Evolutionary conservation across 2,113 vertebrate species (phyloP).

Genomic region (Tamias sibiricus): DNA sequence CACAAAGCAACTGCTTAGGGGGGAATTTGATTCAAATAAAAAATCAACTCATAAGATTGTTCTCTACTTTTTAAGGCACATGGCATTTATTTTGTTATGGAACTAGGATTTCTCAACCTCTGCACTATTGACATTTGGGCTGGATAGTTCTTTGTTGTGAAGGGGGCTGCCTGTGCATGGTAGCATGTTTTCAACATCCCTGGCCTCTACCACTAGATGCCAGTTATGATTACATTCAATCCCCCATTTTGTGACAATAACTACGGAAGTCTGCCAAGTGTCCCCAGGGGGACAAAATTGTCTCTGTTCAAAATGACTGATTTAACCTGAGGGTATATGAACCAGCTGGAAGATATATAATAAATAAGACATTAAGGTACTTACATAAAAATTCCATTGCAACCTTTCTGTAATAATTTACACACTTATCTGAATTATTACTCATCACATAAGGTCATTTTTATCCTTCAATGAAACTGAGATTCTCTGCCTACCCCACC

Average conservation of each 20-base stretch:
- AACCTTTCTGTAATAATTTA: background rate
- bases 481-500: background rate
- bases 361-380: slow-evolving; percentile 2
- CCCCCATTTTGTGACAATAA: background rate
- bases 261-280: background rate
- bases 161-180: background rate
- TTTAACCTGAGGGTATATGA: background rate
- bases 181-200: background rate
- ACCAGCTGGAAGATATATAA: slow-evolving; percentile 2
- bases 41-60: background rate
- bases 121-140: background rate
- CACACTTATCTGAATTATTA: slow-evolving; percentile 15
- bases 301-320: background rate
- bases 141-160: background rate
- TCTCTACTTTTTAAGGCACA: slow-evolving; percentile 28
- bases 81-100: background rate
- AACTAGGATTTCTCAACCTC: background rate
- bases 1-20: background rate
- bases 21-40: slow-evolving; percentile 30
- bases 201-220: background rate
- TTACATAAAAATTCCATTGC: background rate
- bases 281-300: background rate
- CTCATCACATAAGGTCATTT: background rate
- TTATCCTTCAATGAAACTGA: slow-evolving; percentile 53
- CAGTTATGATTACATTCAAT: background rate